Conservation (phyloP, 2,113 vertebrate species). For the Gymnarchus niloticus region DNA sequence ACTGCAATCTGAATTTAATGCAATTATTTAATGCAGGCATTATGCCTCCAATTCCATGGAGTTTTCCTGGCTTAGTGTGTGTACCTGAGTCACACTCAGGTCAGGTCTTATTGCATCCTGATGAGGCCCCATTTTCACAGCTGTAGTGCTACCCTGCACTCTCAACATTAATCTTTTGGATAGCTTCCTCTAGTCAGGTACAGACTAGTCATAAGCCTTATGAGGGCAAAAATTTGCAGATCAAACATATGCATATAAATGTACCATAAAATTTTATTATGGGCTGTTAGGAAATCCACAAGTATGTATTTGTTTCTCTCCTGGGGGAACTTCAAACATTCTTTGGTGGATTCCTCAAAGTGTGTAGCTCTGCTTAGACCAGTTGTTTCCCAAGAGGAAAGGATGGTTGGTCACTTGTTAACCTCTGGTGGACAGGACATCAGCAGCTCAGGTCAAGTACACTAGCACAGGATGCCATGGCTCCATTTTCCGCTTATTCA, state of each 20-base stretch:
- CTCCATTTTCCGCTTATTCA: conserved; percentile 49
- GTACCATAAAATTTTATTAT: not conserved
- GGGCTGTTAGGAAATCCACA: not conserved
- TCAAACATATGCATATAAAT: conserved; percentile 1
- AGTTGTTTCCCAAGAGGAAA: not conserved
- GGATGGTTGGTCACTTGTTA: not conserved
- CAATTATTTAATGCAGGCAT: not conserved
- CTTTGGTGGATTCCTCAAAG: not conserved
- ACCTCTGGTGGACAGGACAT: not conserved
- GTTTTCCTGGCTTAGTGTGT: not conserved
- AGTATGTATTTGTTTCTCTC: not conserved
- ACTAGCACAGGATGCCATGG: conserved; percentile 18
- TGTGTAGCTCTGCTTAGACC: not conserved
- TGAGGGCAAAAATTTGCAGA: not conserved
- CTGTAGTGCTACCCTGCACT: not conserved
- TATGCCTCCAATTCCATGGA: not conserved
- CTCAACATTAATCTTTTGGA: not conserved
- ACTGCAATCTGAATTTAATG: not conserved
- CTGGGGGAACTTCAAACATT: not conserved
- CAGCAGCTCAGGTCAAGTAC: not conserved
- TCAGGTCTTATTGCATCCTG: not conserved
- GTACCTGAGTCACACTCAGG: not conserved
- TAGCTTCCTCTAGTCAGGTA: not conserved
- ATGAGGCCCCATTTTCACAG: not conserved
- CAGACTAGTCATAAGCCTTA: not conserved